These are phyloP conservation scores for Agonopterix arenella DNA, from an alignment of 2,888 invertebrate species.

Conservation along the genomic window DNA sequence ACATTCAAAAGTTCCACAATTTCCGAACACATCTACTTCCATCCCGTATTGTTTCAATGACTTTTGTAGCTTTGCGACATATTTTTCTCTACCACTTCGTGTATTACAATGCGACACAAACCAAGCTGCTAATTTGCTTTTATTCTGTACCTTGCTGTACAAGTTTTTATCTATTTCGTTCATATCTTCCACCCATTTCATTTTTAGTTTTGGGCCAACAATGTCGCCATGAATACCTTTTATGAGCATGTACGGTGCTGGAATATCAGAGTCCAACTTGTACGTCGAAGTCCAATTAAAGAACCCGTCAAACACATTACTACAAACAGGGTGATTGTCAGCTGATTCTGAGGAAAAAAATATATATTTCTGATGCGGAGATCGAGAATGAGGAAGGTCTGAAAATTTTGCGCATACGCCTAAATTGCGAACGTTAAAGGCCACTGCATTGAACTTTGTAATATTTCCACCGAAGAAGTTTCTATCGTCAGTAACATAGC, in stretches of 20 bases:
- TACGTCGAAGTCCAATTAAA: conserved; percentile 69
- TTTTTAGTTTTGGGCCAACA: conserved; percentile 45
- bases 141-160: conserved; percentile 30
- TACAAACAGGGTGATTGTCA: conserved; percentile 52
- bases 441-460: conserved; percentile 49
- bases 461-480: conserved; percentile 36
- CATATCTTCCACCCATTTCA: conserved; percentile 33
- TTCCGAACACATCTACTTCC: conserved; percentile 73
- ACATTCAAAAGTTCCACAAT: conserved; percentile 60
- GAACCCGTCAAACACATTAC: conserved; percentile 37
- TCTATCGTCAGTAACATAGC: conserved; percentile 46
- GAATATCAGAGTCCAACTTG: conserved; percentile 56
- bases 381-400: conserved; percentile 34
- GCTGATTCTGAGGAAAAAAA: conserved; percentile 60
- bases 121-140: conserved; percentile 60
- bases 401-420: neutral
- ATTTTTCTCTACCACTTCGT: conserved; percentile 35
- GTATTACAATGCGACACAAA: conserved; percentile 55
- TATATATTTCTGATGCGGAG: conserved; percentile 52
- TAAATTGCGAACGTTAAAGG: conserved; percentile 53
- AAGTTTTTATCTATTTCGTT: conserved; percentile 29
- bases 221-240: conserved; percentile 32
- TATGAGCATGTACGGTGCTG: conserved; percentile 45
- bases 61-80: conserved; percentile 32
- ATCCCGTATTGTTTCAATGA: conserved; percentile 29